Evolutionary conservation across 2,113 vertebrate species (phyloP).

Genomic region (Taxidea taxus): DNA sequence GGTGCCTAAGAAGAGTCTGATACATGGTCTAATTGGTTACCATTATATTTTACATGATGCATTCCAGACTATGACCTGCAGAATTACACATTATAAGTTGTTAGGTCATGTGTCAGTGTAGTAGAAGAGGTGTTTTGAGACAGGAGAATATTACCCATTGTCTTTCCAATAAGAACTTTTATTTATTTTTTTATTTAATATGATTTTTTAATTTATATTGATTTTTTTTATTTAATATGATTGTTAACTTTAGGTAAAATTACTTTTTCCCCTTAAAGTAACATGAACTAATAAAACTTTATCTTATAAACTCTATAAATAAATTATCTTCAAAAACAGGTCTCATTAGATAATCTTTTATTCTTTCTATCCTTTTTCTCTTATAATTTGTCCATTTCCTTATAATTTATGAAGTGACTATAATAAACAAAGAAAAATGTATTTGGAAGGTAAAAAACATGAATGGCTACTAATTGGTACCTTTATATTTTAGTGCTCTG

Average conservation of each 20-base stretch:
- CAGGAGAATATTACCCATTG: neutral
- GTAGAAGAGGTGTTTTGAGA: neutral
- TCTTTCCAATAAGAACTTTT: neutral
- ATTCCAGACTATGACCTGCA: neutral
- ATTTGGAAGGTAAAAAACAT: neutral
- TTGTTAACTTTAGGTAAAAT: neutral
- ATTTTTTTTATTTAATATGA: neutral
- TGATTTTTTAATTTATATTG: no score
- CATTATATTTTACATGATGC: neutral
- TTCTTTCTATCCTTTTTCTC: neutral
- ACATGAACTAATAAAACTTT: neutral
- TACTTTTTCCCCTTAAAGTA: neutral
- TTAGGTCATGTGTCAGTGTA: neutral
- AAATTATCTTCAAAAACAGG: neutral
- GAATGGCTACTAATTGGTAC: neutral
- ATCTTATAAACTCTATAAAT: neutral
- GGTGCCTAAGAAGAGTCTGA: rapidly evolving
- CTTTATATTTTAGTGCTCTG: neutral
- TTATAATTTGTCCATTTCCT: neutral
- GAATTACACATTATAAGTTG: neutral
- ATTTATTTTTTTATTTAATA: neutral
- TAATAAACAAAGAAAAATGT: neutral
- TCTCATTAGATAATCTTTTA: neutral
- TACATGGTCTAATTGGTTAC: no score
- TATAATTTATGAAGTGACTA: neutral